Percentiles rank a stretch among this genome's conserved stretches.
Conservation (phyloP, 2,888 invertebrate genomes). For the Meta bourneti region DNA sequence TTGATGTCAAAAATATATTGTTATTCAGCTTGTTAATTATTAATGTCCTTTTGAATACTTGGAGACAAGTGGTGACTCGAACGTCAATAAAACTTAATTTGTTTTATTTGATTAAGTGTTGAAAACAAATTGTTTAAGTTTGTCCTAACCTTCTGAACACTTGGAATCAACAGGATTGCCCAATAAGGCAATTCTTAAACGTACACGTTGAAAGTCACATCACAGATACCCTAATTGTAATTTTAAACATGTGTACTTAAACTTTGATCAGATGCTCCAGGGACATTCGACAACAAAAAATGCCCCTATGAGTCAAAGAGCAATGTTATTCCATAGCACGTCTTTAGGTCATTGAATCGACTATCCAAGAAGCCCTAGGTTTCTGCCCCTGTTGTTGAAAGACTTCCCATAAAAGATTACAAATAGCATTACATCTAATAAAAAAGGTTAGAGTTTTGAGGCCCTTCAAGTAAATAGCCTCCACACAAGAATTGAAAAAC, state of each 20-base stretch:
- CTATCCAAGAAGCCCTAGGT: not conserved
- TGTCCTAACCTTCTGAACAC: too few relatives aligned
- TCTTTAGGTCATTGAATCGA: not conserved
- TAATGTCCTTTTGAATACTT: too few relatives aligned
- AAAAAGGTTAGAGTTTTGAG: not conserved
- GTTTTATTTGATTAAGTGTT: too few relatives aligned
- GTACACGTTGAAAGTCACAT: too few relatives aligned
- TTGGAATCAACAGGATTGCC: too few relatives aligned
- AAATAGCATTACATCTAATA: constrained; percentile 29
- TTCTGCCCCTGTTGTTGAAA: constrained; percentile 13
- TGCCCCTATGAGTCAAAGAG: not conserved
- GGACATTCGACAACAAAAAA: not conserved
- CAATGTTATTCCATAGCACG: not conserved
- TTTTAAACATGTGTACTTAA: not conserved
- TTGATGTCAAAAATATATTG: too few relatives aligned
- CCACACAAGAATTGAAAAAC: constrained; percentile 51
- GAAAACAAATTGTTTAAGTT: too few relatives aligned
- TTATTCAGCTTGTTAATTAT: too few relatives aligned
- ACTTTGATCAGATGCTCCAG: not conserved
- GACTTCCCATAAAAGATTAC: constrained; percentile 25
- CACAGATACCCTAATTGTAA: too few relatives aligned
- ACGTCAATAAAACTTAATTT: too few relatives aligned
- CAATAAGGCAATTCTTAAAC: too few relatives aligned
- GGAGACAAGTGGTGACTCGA: too few relatives aligned
- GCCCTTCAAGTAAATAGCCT: constrained; percentile 26